Evolutionary conservation across 1,140 invertebrate species (phyloP).

Genomic region (Halyomorpha halys): DNA sequence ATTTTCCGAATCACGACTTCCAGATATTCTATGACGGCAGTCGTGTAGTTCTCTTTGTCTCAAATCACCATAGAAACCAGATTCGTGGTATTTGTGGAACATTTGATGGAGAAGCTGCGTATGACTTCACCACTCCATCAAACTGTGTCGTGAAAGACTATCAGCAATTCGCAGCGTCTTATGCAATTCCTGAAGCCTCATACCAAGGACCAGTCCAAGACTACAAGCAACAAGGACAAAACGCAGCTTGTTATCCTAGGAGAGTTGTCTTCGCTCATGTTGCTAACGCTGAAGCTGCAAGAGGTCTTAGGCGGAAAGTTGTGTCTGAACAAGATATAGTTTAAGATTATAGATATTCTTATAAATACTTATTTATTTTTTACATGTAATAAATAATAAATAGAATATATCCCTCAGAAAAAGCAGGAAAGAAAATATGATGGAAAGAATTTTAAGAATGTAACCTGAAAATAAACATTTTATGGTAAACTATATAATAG

Average conservation of each 20-base stretch:
- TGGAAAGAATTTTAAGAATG: no score
- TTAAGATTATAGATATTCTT: no score
- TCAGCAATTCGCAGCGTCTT: conserved; percentile 44
- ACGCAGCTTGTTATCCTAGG: conserved; percentile 36
- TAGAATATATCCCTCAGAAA: no score
- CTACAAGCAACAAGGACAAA: conserved; percentile 29
- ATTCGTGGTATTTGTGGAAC: conserved; percentile 54
- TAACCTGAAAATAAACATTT: no score
- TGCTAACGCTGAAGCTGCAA: conserved; percentile 22
- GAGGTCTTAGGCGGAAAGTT: background rate
- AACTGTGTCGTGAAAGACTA: conserved; percentile 42
- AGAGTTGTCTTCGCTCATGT: conserved; percentile 25
- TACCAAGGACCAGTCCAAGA: conserved; percentile 37
- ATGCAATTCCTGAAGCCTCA: conserved; percentile 39
- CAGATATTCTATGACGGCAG: conserved; percentile 44
- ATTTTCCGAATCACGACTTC: conserved; percentile 32
- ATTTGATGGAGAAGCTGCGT: conserved; percentile 43
- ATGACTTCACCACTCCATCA: conserved; percentile 48
- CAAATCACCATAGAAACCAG: conserved; percentile 38
- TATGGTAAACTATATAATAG: no score
- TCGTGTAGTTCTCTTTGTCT: conserved; percentile 38
- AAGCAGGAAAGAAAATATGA: no score
- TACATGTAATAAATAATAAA: no score
- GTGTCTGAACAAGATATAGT: no score
- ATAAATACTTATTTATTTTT: no score